phyloP scores from a whole-genome alignment of 2,113 vertebrate species.

The Anser brachyrhynchus region DNA sequence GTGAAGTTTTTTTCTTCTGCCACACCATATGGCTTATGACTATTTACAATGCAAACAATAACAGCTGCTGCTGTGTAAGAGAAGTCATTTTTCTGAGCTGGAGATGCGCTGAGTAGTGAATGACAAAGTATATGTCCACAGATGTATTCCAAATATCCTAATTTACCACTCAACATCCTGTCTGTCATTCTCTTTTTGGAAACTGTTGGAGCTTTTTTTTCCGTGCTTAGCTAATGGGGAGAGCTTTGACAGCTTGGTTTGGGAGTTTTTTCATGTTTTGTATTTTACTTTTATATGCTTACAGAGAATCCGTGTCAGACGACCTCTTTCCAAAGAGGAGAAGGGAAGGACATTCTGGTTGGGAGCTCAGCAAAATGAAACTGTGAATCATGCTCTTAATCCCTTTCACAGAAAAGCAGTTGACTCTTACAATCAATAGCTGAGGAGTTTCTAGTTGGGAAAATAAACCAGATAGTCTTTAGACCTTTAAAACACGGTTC shows the following conservation, averaged over 20 bases:
- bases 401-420: background rate
- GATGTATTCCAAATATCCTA: slow-evolving; percentile 44
- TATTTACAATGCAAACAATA: slow-evolving; percentile 77
- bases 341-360: background rate
- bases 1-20: slow-evolving; percentile 70
- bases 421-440: background rate
- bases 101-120: slow-evolving; percentile 49
- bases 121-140: slow-evolving; percentile 42
- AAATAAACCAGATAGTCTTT: background rate
- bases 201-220: background rate
- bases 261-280: background rate
- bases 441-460: background rate
- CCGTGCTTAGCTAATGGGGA: background rate
- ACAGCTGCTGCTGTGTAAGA: slow-evolving; percentile 73
- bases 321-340: background rate
- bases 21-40: slow-evolving; percentile 80
- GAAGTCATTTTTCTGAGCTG: slow-evolving; percentile 65
- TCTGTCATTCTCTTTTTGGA: slow-evolving; percentile 16
- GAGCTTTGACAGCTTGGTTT: background rate
- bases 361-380: background rate
- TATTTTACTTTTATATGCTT: background rate
- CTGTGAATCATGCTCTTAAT: background rate
- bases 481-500: background rate
- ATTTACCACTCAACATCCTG: slow-evolving; percentile 13
- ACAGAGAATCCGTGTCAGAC: background rate